Percentiles rank a stretch among this genome's conserved stretches.
These are phyloP conservation scores for Kryptolebias ocellatus DNA, from an alignment of 2,797 vertebrate genomes.

Conservation along the genomic window DNA sequence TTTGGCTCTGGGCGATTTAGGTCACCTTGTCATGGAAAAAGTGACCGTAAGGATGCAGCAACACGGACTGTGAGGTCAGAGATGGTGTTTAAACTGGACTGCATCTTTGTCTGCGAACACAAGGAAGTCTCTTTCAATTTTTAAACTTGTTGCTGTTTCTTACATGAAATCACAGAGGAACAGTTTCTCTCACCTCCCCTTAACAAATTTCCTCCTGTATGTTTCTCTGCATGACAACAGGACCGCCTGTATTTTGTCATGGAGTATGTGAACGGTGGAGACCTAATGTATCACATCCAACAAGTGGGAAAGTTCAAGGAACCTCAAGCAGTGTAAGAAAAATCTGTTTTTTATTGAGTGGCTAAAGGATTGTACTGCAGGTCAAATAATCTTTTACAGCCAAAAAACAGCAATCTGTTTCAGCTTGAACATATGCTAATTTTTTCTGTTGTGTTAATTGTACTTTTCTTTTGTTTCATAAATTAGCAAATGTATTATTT, in stretches of 20 bases:
- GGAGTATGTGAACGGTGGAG: conserved; percentile 96
- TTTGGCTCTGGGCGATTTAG: conserved; percentile 54
- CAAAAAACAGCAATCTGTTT: neutral
- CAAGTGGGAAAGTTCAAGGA: conserved; percentile 96
- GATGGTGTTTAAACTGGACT: conserved; percentile 8
- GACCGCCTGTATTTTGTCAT: conserved; percentile 98
- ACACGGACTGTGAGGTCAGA: conserved; percentile 41
- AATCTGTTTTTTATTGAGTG: neutral
- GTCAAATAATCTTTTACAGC: no score
- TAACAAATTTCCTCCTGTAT: neutral
- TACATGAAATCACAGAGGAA: neutral
- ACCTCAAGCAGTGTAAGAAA: conserved; percentile 95
- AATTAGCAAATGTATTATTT: conserved; percentile 32
- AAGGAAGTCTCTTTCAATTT: neutral
- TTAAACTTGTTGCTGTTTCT: no score
- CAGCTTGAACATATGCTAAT: neutral
- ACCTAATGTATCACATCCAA: conserved; percentile 93
- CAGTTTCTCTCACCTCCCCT: neutral
- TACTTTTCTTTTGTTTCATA: neutral
- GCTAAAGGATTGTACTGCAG: neutral
- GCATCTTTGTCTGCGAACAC: neutral
- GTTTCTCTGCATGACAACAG: conserved; percentile 68
- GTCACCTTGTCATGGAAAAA: conserved; percentile 64
- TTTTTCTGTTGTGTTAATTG: neutral
- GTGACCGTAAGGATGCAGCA: conserved; percentile 28